Percentiles rank a stretch among this genome's conserved stretches.
Conservation (phyloP, 1,140 invertebrate genomes). For the Potamilus streckersoni region DNA sequence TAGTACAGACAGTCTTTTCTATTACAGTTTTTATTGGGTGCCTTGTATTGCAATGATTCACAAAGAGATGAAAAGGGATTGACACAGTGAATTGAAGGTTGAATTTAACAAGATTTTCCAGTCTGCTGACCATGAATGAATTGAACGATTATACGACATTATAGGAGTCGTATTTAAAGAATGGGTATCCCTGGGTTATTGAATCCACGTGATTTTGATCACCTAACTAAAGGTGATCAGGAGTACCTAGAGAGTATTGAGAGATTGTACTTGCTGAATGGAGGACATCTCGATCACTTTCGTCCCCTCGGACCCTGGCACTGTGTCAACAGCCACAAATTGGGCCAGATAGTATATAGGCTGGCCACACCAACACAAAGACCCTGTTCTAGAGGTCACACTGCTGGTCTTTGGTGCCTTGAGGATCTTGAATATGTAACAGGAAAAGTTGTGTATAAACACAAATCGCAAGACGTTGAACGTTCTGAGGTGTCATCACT, state of each 20-base stretch:
- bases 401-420: constrained; percentile 28
- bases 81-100: too few relatives aligned
- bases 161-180: neutral
- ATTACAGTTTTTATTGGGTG: too few relatives aligned
- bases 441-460: constrained; percentile 3
- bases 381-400: constrained; percentile 28
- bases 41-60: too few relatives aligned
- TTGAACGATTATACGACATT: neutral
- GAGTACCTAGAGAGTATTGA: constrained; percentile 26
- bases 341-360: constrained; percentile 23
- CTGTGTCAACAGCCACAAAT: constrained; percentile 15
- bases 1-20: too few relatives aligned
- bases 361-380: constrained; percentile 22
- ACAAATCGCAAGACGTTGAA: too few relatives aligned
- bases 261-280: constrained; percentile 26
- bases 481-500: too few relatives aligned
- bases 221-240: constrained; percentile 28
- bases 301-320: constrained; percentile 30
- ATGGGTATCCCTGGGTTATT: constrained; percentile 24
- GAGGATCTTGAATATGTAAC: constrained; percentile 28
- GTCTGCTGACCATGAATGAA: neutral
- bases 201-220: constrained; percentile 27
- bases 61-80: too few relatives aligned
- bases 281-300: constrained; percentile 29
- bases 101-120: neutral